Evolutionary conservation across 2,797 vertebrate species (phyloP).

Genomic region (Pangasius larnaudii): DNA sequence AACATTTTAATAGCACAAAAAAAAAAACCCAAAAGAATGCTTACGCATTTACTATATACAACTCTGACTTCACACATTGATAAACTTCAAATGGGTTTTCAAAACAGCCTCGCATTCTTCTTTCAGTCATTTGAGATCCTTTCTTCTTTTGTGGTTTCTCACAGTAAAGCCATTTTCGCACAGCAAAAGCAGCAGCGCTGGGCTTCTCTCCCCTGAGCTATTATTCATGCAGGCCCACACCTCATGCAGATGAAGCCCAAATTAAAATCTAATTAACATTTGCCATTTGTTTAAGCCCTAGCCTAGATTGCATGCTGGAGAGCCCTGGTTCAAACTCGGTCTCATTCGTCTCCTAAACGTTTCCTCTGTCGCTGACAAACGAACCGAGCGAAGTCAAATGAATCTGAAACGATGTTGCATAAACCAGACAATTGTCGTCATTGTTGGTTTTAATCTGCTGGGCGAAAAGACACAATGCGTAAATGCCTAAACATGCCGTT

Average conservation of each 20-base stretch:
- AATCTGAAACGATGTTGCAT: constrained; percentile 10
- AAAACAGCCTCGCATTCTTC: constrained; percentile 1
- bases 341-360: constrained; percentile 18
- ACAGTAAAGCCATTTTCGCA: not conserved
- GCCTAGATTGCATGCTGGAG: constrained; percentile 20
- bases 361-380: constrained; percentile 14
- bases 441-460: not conserved
- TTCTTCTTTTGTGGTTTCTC: not conserved
- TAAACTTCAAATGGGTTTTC: constrained; percentile 3
- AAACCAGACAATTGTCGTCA: constrained; percentile 7
- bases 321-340: not conserved
- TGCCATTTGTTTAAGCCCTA: constrained; percentile 48
- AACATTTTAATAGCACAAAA: not conserved
- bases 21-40: not conserved
- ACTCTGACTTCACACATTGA: not conserved
- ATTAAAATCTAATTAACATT: constrained; percentile 61
- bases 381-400: not conserved
- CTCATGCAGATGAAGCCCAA: constrained; percentile 50
- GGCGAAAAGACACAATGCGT: not conserved
- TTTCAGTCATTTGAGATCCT: not conserved
- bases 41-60: not conserved
- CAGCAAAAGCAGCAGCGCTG: constrained; percentile 2
- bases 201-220: constrained; percentile 8
- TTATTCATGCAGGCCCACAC: constrained; percentile 42
- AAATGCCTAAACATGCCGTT: not conserved